Evolutionary conservation across 2,797 vertebrate genomes (phyloP).

Genomic region (Squalus acanthias): DNA sequence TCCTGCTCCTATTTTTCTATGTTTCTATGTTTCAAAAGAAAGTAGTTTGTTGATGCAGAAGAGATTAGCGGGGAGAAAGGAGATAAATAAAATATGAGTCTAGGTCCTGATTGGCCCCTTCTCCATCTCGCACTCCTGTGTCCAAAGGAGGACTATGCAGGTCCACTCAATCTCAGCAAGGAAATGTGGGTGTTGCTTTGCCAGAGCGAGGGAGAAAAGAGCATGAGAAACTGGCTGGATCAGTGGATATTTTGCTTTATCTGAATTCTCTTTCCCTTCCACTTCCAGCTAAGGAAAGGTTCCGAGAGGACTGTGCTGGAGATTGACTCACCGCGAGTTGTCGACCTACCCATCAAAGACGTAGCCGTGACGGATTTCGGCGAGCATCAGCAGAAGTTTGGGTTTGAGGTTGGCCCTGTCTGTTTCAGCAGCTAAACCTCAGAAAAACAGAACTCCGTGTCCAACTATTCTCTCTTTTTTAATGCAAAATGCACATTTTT

Average conservation of each 20-base stretch:
- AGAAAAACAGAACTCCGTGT: conserved; percentile 38
- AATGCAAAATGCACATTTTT: conserved; percentile 26
- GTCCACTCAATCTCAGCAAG: not conserved
- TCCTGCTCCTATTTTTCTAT: too few relatives aligned
- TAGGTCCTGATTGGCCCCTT: not conserved
- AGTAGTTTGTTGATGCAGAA: not conserved
- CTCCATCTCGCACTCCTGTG: not conserved
- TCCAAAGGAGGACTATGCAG: not conserved
- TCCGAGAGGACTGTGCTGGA: conserved; percentile 73
- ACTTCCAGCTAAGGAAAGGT: conserved; percentile 65
- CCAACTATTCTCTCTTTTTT: too few relatives aligned
- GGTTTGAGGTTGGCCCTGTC: conserved; percentile 81
- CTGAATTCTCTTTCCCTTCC: not conserved
- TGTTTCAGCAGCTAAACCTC: conserved; percentile 76
- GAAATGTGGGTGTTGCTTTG: not conserved
- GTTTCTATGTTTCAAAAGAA: not conserved
- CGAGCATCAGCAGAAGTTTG: conserved; percentile 78
- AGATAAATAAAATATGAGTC: not conserved
- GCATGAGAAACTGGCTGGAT: not conserved
- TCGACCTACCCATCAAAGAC: conserved; percentile 75
- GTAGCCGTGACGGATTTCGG: conserved; percentile 77
- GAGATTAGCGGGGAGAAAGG: not conserved
- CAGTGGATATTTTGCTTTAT: not conserved
- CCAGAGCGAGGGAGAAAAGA: not conserved
- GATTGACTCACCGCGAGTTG: conserved; percentile 66